A percentile compares a stretch with the other conserved stretches of the same genome.
Conservation (phyloP, 2,113 vertebrate species). For the Phylloscopus trochiloides region DNA sequence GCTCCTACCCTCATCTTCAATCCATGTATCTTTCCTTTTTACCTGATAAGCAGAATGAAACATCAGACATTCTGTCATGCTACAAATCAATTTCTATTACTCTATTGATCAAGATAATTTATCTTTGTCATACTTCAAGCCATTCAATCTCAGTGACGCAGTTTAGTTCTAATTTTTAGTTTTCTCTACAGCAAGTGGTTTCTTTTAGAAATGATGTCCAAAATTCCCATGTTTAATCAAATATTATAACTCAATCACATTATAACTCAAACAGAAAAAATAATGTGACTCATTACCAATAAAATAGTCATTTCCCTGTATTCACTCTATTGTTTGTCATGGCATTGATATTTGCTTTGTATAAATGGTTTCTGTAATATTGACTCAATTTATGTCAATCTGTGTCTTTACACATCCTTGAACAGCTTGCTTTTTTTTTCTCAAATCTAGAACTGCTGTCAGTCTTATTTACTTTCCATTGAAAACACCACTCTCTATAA, state of each 20-base stretch:
- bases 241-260: too few relatives aligned
- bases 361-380: conserved; percentile 8
- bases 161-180: neutral
- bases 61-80: neutral
- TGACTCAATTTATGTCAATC: conserved; percentile 33
- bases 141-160: neutral
- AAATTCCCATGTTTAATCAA: neutral
- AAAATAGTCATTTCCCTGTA: neutral
- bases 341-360: neutral
- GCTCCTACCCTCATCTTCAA: neutral
- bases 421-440: neutral
- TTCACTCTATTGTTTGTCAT: neutral
- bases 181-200: neutral
- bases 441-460: neutral
- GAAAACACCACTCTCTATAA: neutral
- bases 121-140: neutral
- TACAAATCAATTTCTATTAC: neutral
- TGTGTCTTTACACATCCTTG: conserved; percentile 30
- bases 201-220: neutral
- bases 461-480: neutral
- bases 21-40: neutral
- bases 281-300: neutral
- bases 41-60: neutral
- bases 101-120: neutral
- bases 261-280: neutral